phyloP scores from a whole-genome alignment of 1,140 invertebrate species.

The Apis dorsata region DNA sequence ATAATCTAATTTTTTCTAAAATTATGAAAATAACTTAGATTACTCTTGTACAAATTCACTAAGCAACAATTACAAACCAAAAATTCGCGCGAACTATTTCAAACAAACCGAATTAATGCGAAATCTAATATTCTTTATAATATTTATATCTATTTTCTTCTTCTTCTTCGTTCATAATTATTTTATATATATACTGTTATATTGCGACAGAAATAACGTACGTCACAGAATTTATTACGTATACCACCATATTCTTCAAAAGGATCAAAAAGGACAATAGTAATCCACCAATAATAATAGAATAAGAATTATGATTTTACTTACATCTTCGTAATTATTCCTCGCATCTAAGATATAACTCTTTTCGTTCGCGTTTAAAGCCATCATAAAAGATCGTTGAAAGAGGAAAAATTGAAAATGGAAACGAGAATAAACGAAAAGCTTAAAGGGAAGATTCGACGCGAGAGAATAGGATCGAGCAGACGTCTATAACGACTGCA shows the following conservation, averaged over 20 bases:
- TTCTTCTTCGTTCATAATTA: background rate
- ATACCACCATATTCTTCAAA: background rate
- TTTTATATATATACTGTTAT: background rate
- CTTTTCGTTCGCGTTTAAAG: constrained; percentile 71
- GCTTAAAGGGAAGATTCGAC: constrained; percentile 54
- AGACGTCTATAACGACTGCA: constrained; percentile 59
- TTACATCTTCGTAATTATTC: constrained; percentile 76
- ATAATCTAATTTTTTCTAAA: background rate
- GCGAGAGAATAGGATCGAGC: constrained; percentile 31
- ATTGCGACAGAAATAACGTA: background rate
- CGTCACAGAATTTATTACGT: background rate
- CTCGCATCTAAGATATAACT: constrained; percentile 78
- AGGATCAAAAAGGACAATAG: constrained; percentile 8
- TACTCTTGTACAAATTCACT: background rate
- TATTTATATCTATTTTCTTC: background rate
- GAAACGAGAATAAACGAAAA: constrained; percentile 48
- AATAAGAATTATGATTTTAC: constrained; percentile 41
- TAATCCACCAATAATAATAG: background rate
- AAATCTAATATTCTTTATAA: background rate
- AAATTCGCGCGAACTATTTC: background rate
- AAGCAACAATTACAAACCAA: background rate
- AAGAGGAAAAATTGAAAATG: constrained; percentile 37
- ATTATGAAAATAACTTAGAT: background rate
- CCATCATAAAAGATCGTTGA: constrained; percentile 45
- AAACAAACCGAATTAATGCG: background rate